These are phyloP conservation scores for Grus americana DNA, from an alignment of 2,113 vertebrate genomes.

Conservation along the genomic window DNA sequence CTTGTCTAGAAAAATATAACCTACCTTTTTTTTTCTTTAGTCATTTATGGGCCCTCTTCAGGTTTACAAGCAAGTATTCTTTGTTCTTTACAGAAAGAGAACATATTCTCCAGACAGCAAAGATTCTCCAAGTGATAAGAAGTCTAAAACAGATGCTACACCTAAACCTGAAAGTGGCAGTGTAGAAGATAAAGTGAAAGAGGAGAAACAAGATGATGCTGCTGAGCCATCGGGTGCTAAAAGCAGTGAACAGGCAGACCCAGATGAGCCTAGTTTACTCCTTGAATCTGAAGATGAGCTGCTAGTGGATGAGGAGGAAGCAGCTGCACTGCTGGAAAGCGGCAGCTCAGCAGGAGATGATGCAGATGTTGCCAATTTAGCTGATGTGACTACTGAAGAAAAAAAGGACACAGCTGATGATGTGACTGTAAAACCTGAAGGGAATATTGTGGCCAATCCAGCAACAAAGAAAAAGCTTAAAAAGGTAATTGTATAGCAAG, in stretches of 20 bases:
- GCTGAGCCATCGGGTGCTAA: slow-evolving; percentile 67
- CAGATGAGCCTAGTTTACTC: slow-evolving; percentile 72
- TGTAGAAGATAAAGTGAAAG: slow-evolving; percentile 74
- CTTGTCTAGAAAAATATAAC: not conserved
- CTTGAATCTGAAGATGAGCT: slow-evolving; percentile 81
- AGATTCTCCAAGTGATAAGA: slow-evolving; percentile 78
- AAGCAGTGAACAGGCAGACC: slow-evolving; percentile 72
- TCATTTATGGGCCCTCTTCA: not conserved
- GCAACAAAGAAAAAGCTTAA: slow-evolving; percentile 77
- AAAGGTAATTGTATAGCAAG: slow-evolving; percentile 63
- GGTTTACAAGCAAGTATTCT: not conserved
- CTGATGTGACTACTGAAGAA: slow-evolving; percentile 70
- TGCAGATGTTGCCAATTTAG: slow-evolving; percentile 75
- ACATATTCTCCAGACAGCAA: slow-evolving; percentile 81
- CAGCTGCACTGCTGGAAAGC: slow-evolving; percentile 79
- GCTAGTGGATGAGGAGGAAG: slow-evolving; percentile 81
- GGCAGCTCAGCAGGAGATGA: slow-evolving; percentile 81
- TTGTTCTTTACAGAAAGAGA: slow-evolving; percentile 73
- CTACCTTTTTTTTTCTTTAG: not conserved
- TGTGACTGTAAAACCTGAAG: slow-evolving; percentile 64
- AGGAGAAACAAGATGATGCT: slow-evolving; percentile 75
- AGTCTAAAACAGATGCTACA: slow-evolving; percentile 73
- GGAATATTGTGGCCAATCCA: slow-evolving; percentile 44
- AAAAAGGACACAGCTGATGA: slow-evolving; percentile 74
- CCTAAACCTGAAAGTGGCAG: slow-evolving; percentile 71